Conservation (phyloP, 2,888 invertebrate genomes). For the Gnatocerus cornutus region DNA sequence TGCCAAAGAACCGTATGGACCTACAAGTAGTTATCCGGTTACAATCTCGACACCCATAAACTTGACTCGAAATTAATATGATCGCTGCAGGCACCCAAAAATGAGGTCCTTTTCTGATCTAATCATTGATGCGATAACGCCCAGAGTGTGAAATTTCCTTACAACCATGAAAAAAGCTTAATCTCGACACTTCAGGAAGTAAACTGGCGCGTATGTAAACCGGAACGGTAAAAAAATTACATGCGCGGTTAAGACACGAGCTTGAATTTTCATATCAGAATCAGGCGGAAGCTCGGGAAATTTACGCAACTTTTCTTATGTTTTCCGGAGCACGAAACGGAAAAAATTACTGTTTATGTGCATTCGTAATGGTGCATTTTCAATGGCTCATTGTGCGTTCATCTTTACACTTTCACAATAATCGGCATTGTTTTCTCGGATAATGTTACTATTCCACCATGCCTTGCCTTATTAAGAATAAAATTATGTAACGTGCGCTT, state of each 20-base stretch:
- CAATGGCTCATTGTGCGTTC: conserved; percentile 37
- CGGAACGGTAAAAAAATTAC: conserved; percentile 45
- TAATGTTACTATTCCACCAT: conserved; percentile 33
- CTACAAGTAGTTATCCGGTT: conserved; percentile 3
- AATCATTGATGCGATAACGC: conserved; percentile 12
- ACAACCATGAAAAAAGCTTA: no score
- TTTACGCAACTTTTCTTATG: conserved; percentile 5
- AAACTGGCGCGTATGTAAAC: conserved; percentile 34
- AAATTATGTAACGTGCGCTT: conserved; percentile 37
- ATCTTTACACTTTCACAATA: conserved; percentile 43
- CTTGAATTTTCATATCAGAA: conserved; percentile 28
- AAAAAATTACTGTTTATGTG: conserved; percentile 8
- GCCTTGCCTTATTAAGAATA: conserved; percentile 31
- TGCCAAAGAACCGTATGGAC: not conserved
- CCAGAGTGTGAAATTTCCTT: conserved; percentile 25
- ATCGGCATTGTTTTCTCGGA: conserved; percentile 36
- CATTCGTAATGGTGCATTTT: conserved; percentile 20
- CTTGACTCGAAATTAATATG: conserved; percentile 16
- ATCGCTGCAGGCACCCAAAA: conserved; percentile 7
- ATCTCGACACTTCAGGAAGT: conserved; percentile 18
- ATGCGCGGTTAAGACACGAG: conserved; percentile 29
- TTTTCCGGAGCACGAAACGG: conserved; percentile 16
- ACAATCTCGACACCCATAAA: conserved; percentile 10
- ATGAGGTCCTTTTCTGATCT: conserved; percentile 16
- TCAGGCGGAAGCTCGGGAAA: not conserved